Base-by-base conservation (phyloP, 2,888 invertebrate genomes). In the Frankliniella intonsa region DNA sequence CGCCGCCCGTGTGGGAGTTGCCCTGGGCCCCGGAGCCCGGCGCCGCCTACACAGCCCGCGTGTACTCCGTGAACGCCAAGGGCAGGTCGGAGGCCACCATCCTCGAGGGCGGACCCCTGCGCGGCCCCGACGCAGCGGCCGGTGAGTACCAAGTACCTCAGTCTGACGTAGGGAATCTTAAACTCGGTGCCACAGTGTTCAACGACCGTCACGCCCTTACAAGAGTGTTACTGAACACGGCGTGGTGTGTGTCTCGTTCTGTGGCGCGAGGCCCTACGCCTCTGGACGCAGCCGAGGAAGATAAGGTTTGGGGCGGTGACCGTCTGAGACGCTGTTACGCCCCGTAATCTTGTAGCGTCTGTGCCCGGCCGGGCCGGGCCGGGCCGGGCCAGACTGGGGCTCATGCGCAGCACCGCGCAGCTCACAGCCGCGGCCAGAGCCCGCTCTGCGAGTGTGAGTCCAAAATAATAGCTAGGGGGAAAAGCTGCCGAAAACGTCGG, bases 11-110 rank as follows among this genome's bases (percentile, higher is more conserved):
- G 22, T 76, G 69, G 69, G 69, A 76, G 69, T 22, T 76, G 69
- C 22, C 69, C 69, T 76, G 69, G 69, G 69, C 69, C 11, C 69
- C 69, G 22, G 69, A 76, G 25, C 69, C 69, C 25, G 69, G 69
- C 69, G 8, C 69, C 25, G 8, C 25, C 22, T 76, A 76, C 25
- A 8, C 69, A 22, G 69, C 69, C 2, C 69, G 69, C 22, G 22
- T 76, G 25, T 76, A 25, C 69, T 1, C 69, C 69, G 69, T 76
- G 25, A 76, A 22, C 69, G 69, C 25, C 69, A 76, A 76, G 69
- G 69, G 69, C 69, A 22, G 25, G 11, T 76, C 69, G 22, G 69
- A 76, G 69, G 25, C 69, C 69, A 76, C 22, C 22, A 22, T 76
- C 10, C 69, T 76, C 22, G 69, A 22, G 10, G 69, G 69, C 22